These are phyloP conservation scores for Nesidiocoris tenuis DNA, from an alignment of 2,888 invertebrate genomes.

Conservation along the genomic window DNA sequence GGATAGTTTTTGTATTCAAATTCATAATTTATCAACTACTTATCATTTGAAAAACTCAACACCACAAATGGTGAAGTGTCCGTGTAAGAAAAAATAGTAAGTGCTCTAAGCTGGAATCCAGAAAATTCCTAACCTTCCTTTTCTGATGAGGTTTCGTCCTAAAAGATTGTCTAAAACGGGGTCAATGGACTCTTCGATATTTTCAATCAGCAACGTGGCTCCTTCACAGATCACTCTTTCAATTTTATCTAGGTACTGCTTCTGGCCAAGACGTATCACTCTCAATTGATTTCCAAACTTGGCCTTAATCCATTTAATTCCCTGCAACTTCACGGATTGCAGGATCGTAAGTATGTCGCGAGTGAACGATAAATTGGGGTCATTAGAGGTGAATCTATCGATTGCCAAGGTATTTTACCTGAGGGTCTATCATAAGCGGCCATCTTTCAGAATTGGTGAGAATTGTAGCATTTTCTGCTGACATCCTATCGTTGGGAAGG, in stretches of 20 bases:
- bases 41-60: too few relatives aligned
- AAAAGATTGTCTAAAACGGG: conserved; percentile 87
- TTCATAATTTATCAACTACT: too few relatives aligned
- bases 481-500: conserved; percentile 89
- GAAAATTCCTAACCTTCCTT: conserved; percentile 73
- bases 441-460: conserved; percentile 85
- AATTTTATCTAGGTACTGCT: conserved; percentile 79
- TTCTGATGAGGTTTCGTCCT: conserved; percentile 83
- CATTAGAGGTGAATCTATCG: neutral
- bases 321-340: conserved; percentile 66
- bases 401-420: too few relatives aligned
- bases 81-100: too few relatives aligned
- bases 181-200: conserved; percentile 84
- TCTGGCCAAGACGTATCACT: conserved; percentile 74
- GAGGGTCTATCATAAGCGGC: conserved; percentile 95
- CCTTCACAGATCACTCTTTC: conserved; percentile 75
- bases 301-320: conserved; percentile 93
- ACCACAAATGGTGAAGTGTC: too few relatives aligned
- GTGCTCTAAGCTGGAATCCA: too few relatives aligned
- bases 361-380: neutral
- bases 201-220: conserved; percentile 75
- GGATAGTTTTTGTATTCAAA: too few relatives aligned
- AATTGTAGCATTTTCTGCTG: conserved; percentile 91
- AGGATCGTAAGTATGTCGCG: conserved; percentile 27
- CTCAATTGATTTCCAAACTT: conserved; percentile 72